A percentile compares a stretch with the other conserved stretches of the same genome.
phyloP scores from a whole-genome alignment of 2,888 invertebrate species.

The Polydesmus complanatus region DNA sequence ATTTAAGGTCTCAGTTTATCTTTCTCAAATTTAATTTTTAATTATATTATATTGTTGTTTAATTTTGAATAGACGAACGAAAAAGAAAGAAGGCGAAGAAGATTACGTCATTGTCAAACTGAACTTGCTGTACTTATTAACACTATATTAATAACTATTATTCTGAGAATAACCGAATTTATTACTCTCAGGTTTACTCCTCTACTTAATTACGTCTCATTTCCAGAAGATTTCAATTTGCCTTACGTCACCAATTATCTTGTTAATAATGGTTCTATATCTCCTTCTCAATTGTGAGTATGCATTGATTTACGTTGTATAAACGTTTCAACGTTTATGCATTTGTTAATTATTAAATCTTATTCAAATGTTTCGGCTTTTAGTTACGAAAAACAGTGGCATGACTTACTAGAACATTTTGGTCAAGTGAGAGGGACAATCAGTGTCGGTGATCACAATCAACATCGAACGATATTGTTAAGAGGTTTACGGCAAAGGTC shows the following conservation, averaged over 20 bases:
- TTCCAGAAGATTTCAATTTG: background rate
- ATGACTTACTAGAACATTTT: conserved; percentile 46
- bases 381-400: background rate
- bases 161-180: background rate
- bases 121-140: background rate
- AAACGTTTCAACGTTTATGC: too few relatives aligned
- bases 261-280: background rate
- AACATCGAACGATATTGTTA: conserved; percentile 36
- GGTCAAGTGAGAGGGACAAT: conserved; percentile 47
- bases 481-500: conserved; percentile 31
- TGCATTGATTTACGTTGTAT: too few relatives aligned
- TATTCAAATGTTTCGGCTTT: background rate
- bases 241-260: background rate
- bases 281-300: background rate
- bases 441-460: conserved; percentile 33
- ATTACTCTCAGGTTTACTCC: background rate
- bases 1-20: conserved; percentile 35
- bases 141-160: background rate
- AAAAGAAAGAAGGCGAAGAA: background rate
- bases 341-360: too few relatives aligned
- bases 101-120: background rate
- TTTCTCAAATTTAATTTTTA: background rate
- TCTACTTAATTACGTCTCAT: background rate
- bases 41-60: background rate
- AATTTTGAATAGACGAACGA: background rate